Percentiles rank a stretch among this genome's conserved stretches.
phyloP scores from a whole-genome alignment of 1,140 invertebrate genomes.

The Eumeta japonica region DNA sequence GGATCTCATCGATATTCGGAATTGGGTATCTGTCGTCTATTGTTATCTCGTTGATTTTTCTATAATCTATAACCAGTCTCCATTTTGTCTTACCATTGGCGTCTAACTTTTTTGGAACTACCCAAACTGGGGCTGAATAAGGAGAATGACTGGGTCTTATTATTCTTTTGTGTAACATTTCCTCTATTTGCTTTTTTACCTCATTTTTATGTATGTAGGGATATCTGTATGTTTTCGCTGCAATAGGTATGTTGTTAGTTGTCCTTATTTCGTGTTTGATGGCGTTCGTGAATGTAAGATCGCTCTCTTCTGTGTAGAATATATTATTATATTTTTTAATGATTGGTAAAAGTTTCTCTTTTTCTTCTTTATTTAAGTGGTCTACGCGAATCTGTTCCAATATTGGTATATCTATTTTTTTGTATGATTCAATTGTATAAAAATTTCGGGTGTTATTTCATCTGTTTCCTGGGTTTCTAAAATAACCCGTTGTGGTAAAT shows the following conservation, averaged over 20 bases:
- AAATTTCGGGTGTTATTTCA: too few species aligned
- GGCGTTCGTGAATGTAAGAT: too few species aligned
- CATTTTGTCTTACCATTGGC: constrained; percentile 28
- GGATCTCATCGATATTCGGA: too few species aligned
- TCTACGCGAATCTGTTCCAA: too few species aligned
- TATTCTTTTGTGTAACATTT: constrained; percentile 26
- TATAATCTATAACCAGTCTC: constrained; percentile 39
- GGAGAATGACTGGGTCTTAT: constrained; percentile 26
- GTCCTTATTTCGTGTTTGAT: too few species aligned
- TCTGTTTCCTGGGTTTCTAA: too few species aligned
- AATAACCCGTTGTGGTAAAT: too few species aligned
- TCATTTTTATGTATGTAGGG: constrained; percentile 29
- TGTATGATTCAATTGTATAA: too few species aligned
- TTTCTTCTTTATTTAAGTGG: constrained; percentile 20
- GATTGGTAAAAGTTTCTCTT: constrained; percentile 7
- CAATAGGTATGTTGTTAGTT: constrained; percentile 4
- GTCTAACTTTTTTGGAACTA: constrained; percentile 39
- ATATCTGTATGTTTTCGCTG: constrained; percentile 23
- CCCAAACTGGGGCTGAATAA: constrained; percentile 14
- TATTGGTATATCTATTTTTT: too few species aligned
- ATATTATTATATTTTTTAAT: constrained; percentile 17
- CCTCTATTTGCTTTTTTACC: constrained; percentile 26
- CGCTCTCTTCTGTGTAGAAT: constrained; percentile 13
- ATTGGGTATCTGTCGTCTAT: constrained; percentile 56
- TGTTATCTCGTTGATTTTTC: constrained; percentile 40